Base-by-base conservation (phyloP, 2,113 vertebrate genomes). In the Pelecanoides urinatrix region DNA sequence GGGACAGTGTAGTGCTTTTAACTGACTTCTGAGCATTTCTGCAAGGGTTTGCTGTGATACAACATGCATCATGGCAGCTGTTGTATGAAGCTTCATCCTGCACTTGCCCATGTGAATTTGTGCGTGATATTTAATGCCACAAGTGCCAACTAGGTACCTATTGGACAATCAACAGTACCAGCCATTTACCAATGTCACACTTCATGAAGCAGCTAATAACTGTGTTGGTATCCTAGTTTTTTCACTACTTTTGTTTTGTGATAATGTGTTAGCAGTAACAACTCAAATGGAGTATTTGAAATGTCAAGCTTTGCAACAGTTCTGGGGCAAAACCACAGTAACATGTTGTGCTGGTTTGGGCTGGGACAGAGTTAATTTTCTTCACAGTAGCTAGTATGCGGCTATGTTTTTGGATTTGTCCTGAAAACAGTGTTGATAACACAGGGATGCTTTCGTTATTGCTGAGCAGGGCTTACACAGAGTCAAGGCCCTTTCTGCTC, bases 51-150 rank as follows among this genome's bases (percentile, higher is more conserved):
- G n/a, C 4, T 34, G 12, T 0, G 6, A 13, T 77, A 16, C 13
- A 6, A 21, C 1, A 0, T 38, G 30, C 22, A 4, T 58, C 0
- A 0, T 15, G 0, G 18, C 42, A 90, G 8, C 50, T 59, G 18
- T 34, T 40, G 4, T 15, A 7, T 38, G 7, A 40, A 32, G 26
- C 18, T 76, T 90, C 7, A 36, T 70, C 36, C 36, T 82, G 7
- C 4, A 2, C 11, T 79, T 62, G 19, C 7, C 53, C 2, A 1
- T 45, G 32, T 61, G 20, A 71, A 47, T 47, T 76, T 79, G 8
- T 23, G 18, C 55, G 29, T 82, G 88, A 45, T 32, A n/a, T 42
- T 61, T 82, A 73, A 74, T 86, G 34, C 38, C 9, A 27, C 1
- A 15, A 73, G 63, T 71, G 36, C 59, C 22, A 70, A 3, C 6